phyloP scores from a whole-genome alignment of 2,888 invertebrate species.

The Cephus runcator region DNA sequence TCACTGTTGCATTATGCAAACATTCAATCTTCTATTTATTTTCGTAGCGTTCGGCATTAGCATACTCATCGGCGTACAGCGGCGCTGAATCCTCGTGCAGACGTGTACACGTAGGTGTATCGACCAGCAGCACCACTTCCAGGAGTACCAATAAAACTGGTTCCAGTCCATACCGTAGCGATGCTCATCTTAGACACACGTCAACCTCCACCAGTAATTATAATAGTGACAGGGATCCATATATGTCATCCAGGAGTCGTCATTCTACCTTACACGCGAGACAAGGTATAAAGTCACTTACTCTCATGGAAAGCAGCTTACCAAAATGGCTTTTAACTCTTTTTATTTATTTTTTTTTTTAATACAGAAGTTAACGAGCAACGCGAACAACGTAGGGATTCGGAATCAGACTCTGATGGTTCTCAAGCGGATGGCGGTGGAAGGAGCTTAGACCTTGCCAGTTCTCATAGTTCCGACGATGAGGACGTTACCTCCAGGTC shows the following conservation, averaged over 20 bases:
- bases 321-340: neutral
- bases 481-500: conserved; percentile 68
- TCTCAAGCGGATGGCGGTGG: conserved; percentile 70
- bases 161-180: conserved; percentile 90
- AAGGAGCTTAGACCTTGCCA: conserved; percentile 88
- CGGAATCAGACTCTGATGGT: conserved; percentile 84
- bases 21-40: conserved; percentile 12
- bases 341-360: neutral
- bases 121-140: conserved; percentile 94
- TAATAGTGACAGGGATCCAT: conserved; percentile 69
- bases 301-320: neutral
- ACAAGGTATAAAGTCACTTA: conserved; percentile 41
- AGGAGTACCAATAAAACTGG: conserved; percentile 94
- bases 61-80: conserved; percentile 86
- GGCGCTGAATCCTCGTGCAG: conserved; percentile 74
- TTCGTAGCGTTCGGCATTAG: conserved; percentile 79
- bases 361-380: conserved; percentile 45
- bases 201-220: conserved; percentile 90
- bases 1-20: conserved; percentile 9
- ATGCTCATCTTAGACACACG: conserved; percentile 84
- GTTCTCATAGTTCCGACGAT: conserved; percentile 96
- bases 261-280: conserved; percentile 48
- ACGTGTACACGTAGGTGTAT: conserved; percentile 87
- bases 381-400: conserved; percentile 70
- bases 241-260: conserved; percentile 57